Evolutionary conservation across 1,140 invertebrate genomes (phyloP).

Genomic region (Temnothorax curvispinosus): DNA sequence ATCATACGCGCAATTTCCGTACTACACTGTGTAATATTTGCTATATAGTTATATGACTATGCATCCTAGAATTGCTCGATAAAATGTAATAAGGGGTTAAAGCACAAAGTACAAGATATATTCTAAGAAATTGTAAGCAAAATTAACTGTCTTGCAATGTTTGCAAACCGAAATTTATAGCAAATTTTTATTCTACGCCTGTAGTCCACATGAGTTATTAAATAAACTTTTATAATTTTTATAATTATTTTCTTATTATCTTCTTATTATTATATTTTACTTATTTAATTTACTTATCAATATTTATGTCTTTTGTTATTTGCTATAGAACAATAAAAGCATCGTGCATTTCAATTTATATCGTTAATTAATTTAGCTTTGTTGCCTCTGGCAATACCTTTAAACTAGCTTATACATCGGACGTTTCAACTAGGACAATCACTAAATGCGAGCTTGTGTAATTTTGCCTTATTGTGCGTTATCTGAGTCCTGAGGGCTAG

Average conservation of each 20-base stretch:
- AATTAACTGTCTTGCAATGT: neutral
- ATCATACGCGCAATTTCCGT: conserved; percentile 10
- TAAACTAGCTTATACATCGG: neutral
- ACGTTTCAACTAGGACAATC: neutral
- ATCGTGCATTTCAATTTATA: neutral
- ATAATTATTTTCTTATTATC: neutral
- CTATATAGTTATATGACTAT: neutral
- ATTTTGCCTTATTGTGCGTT: neutral
- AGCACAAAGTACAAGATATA: neutral
- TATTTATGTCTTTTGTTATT: neutral
- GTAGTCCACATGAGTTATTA: neutral
- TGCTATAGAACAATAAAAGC: neutral
- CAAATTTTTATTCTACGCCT: neutral
- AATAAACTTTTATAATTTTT: neutral
- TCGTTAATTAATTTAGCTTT: neutral
- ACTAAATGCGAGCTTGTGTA: neutral
- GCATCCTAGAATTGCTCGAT: neutral
- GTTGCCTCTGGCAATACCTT: neutral
- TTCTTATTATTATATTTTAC: neutral
- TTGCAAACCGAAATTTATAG: neutral
- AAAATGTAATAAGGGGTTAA: neutral
- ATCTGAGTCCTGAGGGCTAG: neutral
- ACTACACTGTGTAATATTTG: neutral
- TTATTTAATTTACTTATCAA: neutral
- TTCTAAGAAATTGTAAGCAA: conserved; percentile 15